Base-by-base conservation (phyloP, 2,888 invertebrate species). In the Leptopterna dolabrata region DNA sequence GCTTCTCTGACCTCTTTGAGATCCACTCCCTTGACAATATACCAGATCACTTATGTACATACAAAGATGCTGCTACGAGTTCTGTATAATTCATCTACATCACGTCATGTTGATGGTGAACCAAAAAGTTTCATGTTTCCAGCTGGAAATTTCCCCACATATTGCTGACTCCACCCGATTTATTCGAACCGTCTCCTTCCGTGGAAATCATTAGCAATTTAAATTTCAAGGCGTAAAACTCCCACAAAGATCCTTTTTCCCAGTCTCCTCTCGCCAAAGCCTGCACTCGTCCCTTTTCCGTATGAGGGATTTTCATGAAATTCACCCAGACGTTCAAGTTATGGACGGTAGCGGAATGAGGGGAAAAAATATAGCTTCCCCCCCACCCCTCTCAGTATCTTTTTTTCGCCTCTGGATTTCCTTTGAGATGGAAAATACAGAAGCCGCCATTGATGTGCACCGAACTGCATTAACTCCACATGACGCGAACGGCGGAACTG, bases 341-440 rank as follows among this genome's bases (percentile, higher is more conserved):
- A 73, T 73, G 36, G 36, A 30, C 19, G 63, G 63, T 63, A 63
- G 41, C 36, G n/a, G 19, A 36, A 19, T 73, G 36, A 73, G 30
- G 30, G 36, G 36, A 73, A 73, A 73, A 73, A 16, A 3, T 30
- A 73, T 73, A 73, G 36, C 41, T 36, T 73, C 41, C 41, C 41
- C n/a, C n/a, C n/a, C n/a, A n/a, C n/a, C n/a, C n/a, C n/a, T n/a
- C n/a, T n/a, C 16, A 16, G 73, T 73, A 36, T 41, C 41, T 30
- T 36, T 41, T 73, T 73, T 73, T 36, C 16, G 1, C 41, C 41
- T 73, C 73, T 73, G 73, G n/a, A 73, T 30, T 30, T 41, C 36
- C 73, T 73, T 73, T 73, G 73, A 73, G 41, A 73, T 73, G 73
- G 73, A 73, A 73, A 73, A 30, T 36, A 41, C 36, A 73, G 36